Conservation (phyloP, 2,888 invertebrate species). For the Tigriopus californicus region DNA sequence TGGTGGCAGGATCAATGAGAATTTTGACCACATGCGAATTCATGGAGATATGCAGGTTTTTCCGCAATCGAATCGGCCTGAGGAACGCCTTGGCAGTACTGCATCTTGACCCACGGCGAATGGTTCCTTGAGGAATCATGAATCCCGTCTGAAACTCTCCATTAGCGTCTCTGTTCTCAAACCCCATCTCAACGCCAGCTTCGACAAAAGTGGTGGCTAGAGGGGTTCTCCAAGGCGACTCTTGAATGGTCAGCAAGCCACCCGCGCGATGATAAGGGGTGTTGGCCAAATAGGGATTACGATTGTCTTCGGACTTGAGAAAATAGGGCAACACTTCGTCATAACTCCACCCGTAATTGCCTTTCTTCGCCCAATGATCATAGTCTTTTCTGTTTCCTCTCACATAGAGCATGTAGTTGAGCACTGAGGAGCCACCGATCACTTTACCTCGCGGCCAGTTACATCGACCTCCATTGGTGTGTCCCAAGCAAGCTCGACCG, state of each 20-base stretch:
- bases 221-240: slow-evolving; percentile 70
- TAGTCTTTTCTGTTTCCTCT: slow-evolving; percentile 69
- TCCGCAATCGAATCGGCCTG: slow-evolving; percentile 52
- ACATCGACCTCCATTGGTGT: slow-evolving; percentile 34
- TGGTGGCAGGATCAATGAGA: slow-evolving; percentile 48
- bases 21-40: slow-evolving; percentile 56
- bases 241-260: slow-evolving; percentile 60
- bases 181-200: slow-evolving; percentile 63
- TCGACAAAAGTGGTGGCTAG: slow-evolving; percentile 59
- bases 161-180: slow-evolving; percentile 66
- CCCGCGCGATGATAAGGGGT: slow-evolving; percentile 30
- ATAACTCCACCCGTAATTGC: slow-evolving; percentile 73
- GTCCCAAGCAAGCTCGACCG: slow-evolving; percentile 8
- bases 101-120: slow-evolving; percentile 65
- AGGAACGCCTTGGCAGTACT: slow-evolving; percentile 74
- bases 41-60: slow-evolving; percentile 68
- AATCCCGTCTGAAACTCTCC: slow-evolving; percentile 70
- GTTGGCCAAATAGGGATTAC: slow-evolving; percentile 8
- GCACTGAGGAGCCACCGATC: slow-evolving; percentile 66
- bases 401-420: slow-evolving; percentile 80
- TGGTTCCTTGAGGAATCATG: slow-evolving; percentile 74
- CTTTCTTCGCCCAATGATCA: slow-evolving; percentile 64
- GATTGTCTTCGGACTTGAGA: slow-evolving; percentile 64
- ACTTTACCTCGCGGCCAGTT: slow-evolving; percentile 75
- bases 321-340: slow-evolving; percentile 58